phyloP scores from a whole-genome alignment of 2,888 invertebrate species.

The Xanthia icteritia region DNA sequence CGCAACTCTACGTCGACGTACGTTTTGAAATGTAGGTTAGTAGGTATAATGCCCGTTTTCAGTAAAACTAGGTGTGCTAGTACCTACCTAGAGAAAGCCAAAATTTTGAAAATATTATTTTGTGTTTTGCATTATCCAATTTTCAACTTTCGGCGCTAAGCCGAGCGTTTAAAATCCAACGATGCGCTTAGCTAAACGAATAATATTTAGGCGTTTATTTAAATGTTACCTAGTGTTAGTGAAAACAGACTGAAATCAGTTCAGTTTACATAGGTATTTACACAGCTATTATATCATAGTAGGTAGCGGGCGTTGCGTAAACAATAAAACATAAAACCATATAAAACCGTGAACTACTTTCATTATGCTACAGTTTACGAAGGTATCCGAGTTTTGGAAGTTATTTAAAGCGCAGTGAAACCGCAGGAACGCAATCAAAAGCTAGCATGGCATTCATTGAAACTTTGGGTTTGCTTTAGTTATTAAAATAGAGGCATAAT shows the following conservation, averaged over 20 bases:
- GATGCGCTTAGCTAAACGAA: background rate
- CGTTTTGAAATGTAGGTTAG: background rate
- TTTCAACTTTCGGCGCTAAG: background rate
- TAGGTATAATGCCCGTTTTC: background rate
- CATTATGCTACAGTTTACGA: slow-evolving; percentile 28
- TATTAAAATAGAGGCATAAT: background rate
- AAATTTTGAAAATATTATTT: background rate
- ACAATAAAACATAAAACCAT: slow-evolving; percentile 14
- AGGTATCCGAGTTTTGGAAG: slow-evolving; percentile 29
- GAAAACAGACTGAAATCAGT: background rate
- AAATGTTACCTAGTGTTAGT: background rate
- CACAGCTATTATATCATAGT: background rate
- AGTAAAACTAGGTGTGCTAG: background rate
- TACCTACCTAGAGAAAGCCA: background rate
- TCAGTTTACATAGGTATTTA: background rate
- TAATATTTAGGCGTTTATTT: background rate
- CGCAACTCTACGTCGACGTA: background rate
- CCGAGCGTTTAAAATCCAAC: background rate
- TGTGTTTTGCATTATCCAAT: background rate
- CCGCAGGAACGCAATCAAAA: slow-evolving; percentile 21
- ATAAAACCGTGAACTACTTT: slow-evolving; percentile 22
- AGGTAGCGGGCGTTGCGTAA: background rate
- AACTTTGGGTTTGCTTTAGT: slow-evolving; percentile 1
- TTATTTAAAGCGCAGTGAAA: slow-evolving; percentile 38
- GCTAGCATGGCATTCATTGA: background rate